Base-by-base conservation (phyloP, 2,888 invertebrate genomes). In the Platerodrilus igneus region DNA sequence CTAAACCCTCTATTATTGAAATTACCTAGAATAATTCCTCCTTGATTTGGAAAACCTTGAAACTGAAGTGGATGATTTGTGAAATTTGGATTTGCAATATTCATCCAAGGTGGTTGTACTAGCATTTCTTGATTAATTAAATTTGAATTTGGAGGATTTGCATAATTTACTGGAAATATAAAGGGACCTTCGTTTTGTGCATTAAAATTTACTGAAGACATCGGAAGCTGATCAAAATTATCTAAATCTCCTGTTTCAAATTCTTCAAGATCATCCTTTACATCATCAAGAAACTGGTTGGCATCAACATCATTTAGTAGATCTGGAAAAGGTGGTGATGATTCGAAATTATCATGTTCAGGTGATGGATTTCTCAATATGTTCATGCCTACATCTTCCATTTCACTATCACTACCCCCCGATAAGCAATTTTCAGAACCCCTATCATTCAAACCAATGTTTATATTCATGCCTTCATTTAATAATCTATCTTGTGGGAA, bases 391-490 rank as follows among this genome's bases (percentile, higher is more conserved):
- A 30, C 66, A 63, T 6, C 63, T 50, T 29, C 64, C 54, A n/a
- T 44, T 27, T 46, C 42, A 13, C 36, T 42, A 16, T 35, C 13
- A 10, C 21, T 15, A 5, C 34, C 38, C 16, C 33, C 32, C n/a
- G 9, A 8, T 5, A 9, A 36, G 9, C 50, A 35, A 3, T 48
- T 44, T 19, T 30, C 44, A 7, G 50, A 51, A 33, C 88, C 88
- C 28, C 89, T 89, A 55, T 89, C 89, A 7, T 87, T 88, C 61
- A 90, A 73, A 50, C 89, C 89, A 88, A 89, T 89, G 51, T 90
- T 89, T 41, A 88, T 82, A 59, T 81, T 84, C 59, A 85, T 84
- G 3, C 84, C 81, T 59, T 83, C 86, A 56, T 86, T 86, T 7
- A 76, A 64, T 48, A 31, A 48, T 41, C 54, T 56, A 15, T 54